Conservation (phyloP, 2,797 vertebrate species). For the Sparidentex hasta region DNA sequence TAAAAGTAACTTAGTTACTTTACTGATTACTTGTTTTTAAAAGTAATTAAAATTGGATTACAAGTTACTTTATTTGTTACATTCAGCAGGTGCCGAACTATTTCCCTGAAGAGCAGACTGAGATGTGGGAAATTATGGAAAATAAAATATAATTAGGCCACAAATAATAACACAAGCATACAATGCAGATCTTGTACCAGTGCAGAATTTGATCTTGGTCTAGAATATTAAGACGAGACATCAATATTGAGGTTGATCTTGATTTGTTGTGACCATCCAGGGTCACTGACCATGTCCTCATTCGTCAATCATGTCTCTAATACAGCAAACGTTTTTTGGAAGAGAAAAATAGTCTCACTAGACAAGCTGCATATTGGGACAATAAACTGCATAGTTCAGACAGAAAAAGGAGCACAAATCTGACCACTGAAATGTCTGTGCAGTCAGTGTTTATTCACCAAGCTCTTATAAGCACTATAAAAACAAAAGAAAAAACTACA, state of each 20-base stretch:
- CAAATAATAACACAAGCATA: not conserved
- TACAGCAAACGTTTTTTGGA: not conserved
- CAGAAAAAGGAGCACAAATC: not conserved
- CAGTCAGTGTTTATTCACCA: not conserved
- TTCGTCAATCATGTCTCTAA: constrained; percentile 49
- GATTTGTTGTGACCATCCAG: constrained; percentile 51
- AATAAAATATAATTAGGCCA: not conserved
- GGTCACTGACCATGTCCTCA: constrained; percentile 61
- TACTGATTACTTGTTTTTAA: too few species aligned
- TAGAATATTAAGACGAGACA: constrained; percentile 4
- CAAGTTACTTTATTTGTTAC: too few species aligned
- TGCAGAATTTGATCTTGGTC: not conserved
- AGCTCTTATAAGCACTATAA: not conserved
- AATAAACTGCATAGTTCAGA: not conserved
- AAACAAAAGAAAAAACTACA: not conserved
- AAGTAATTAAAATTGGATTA: too few species aligned
- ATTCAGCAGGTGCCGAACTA: too few species aligned
- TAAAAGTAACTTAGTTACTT: too few species aligned
- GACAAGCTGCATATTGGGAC: not conserved
- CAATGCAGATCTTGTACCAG: not conserved
- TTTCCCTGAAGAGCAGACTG: too few species aligned
- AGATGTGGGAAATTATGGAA: not conserved
- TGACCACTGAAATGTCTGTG: not conserved
- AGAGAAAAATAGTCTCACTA: not conserved
- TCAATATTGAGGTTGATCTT: constrained; percentile 44